Percentiles rank a stretch among this genome's conserved stretches.
Conservation (phyloP, 2,797 vertebrate species). For the Sebastes paucispinis region DNA sequence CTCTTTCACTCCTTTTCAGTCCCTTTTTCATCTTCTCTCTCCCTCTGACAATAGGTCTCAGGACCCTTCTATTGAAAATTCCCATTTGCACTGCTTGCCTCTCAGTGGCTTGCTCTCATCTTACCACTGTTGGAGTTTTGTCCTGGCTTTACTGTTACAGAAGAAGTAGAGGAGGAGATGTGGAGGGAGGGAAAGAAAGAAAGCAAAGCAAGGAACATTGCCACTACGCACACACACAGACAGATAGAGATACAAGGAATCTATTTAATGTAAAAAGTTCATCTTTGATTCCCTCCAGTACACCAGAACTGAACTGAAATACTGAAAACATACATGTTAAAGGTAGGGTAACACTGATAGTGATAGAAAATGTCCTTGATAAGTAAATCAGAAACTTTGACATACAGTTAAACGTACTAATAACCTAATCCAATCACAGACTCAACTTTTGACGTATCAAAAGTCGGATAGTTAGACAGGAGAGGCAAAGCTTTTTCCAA, state of each 20-base stretch:
- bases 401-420: background rate
- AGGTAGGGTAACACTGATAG: background rate
- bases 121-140: slow-evolving; percentile 48
- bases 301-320: background rate
- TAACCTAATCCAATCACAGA: background rate
- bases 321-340: background rate
- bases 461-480: background rate
- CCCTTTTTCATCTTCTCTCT: slow-evolving; percentile 33
- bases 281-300: slow-evolving; percentile 4
- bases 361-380: background rate
- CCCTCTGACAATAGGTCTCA: slow-evolving; percentile 61
- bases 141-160: slow-evolving; percentile 33
- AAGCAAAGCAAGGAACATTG: slow-evolving; percentile 12
- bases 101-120: slow-evolving; percentile 51
- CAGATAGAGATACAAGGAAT: background rate
- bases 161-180: slow-evolving; percentile 10
- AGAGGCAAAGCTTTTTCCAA: background rate
- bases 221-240: background rate
- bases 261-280: background rate
- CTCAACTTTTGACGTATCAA: background rate
- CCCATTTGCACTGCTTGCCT: slow-evolving; percentile 60
- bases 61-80: slow-evolving; percentile 61
- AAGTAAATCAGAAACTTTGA: background rate
- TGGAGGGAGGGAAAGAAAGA: slow-evolving; percentile 14
- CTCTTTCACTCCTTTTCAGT: slow-evolving; percentile 40